phyloP scores from a whole-genome alignment of 2,113 vertebrate genomes.

The Gallinago jamesoni region DNA sequence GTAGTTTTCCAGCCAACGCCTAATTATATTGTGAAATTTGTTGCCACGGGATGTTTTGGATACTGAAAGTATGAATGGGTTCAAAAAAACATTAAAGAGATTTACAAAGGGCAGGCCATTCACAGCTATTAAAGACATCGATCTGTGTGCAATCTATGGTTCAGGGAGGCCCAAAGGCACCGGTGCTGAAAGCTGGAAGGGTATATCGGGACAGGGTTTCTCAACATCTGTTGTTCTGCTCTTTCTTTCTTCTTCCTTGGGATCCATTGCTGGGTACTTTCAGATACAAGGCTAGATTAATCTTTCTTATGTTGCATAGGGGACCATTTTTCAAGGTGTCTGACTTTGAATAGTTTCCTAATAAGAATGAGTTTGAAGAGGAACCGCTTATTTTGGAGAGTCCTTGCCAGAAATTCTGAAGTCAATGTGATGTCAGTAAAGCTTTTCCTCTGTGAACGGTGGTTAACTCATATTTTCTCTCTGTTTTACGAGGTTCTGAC shows the following conservation, averaged over 20 bases:
- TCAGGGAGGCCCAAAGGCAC: constrained; percentile 27
- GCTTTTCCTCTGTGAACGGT: neutral
- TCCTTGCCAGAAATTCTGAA: neutral
- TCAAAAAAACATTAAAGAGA: constrained; percentile 33
- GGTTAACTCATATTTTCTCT: neutral
- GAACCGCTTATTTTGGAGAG: neutral
- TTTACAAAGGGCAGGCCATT: constrained; percentile 26
- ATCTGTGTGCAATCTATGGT: constrained; percentile 2
- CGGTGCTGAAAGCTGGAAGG: constrained; percentile 24
- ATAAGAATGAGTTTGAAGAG: neutral
- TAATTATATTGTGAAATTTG: constrained; percentile 62
- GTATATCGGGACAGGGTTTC: constrained; percentile 31
- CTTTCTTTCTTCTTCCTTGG: neutral
- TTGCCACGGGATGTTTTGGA: constrained; percentile 69
- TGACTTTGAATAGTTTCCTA: neutral
- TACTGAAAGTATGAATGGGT: constrained; percentile 60
- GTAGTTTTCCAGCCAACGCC: constrained; percentile 61
- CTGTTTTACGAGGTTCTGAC: neutral
- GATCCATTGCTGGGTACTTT: neutral
- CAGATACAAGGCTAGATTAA: neutral
- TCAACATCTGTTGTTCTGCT: constrained; percentile 13
- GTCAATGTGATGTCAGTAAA: neutral
- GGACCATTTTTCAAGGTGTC: neutral
- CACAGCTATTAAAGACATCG: neutral
- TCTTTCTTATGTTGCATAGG: neutral